phyloP scores from a whole-genome alignment of 2,113 vertebrate genomes.

The Anhinga anhinga region DNA sequence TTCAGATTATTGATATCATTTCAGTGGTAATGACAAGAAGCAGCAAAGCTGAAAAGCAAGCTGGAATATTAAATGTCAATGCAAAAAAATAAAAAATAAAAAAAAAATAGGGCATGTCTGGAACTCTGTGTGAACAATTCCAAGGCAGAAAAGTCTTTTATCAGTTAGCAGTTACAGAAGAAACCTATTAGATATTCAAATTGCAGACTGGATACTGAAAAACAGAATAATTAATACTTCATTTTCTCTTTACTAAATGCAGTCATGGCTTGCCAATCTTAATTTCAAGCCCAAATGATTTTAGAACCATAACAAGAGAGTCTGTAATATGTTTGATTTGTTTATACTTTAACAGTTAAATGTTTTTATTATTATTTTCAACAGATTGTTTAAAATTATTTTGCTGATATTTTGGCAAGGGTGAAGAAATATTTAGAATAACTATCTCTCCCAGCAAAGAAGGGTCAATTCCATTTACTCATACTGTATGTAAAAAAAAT shows the following conservation, averaged over 20 bases:
- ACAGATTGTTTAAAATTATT: conserved; percentile 13
- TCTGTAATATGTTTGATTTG: conserved; percentile 40
- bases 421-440: neutral
- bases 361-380: conserved; percentile 11
- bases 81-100: neutral
- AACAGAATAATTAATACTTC: conserved; percentile 57
- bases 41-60: conserved; percentile 17
- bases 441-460: neutral
- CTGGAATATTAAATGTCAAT: neutral
- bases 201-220: conserved; percentile 34
- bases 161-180: neutral
- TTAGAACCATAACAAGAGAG: conserved; percentile 8
- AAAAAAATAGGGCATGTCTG: neutral
- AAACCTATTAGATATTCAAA: conserved; percentile 24
- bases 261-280: conserved; percentile 61
- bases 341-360: conserved; percentile 31
- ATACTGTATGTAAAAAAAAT: neutral
- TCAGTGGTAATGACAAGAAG: neutral
- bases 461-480: neutral
- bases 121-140: neutral
- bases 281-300: conserved; percentile 65
- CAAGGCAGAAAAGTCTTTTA: neutral
- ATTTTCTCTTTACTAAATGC: conserved; percentile 53
- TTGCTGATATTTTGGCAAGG: conserved; percentile 2
- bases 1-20: conserved; percentile 13